Conservation (phyloP, 2,113 vertebrate genomes). For the Illadopsis cleaveri region DNA sequence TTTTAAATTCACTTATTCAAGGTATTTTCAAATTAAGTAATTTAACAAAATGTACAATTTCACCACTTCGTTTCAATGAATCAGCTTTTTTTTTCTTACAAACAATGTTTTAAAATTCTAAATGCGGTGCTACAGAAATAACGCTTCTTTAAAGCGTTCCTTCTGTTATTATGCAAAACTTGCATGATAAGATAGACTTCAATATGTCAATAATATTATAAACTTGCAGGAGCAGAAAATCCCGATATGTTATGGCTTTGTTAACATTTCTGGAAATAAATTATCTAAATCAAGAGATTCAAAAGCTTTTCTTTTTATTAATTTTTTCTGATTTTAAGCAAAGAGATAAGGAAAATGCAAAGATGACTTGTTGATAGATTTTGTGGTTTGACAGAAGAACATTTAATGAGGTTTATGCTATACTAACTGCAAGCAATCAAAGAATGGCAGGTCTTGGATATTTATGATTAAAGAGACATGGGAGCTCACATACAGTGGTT, state of each 20-base stretch:
- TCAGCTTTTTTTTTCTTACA: background rate
- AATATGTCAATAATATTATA: background rate
- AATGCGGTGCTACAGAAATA: background rate
- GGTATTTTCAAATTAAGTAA: background rate
- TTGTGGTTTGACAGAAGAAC: background rate
- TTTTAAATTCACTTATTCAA: background rate
- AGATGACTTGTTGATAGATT: background rate
- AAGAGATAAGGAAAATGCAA: background rate
- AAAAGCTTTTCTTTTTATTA: background rate
- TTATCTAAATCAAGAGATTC: background rate
- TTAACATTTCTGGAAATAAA: background rate
- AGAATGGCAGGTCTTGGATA: background rate
- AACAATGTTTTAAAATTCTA: background rate
- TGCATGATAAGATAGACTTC: background rate
- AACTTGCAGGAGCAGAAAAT: background rate
- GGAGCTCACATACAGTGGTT: rapidly evolving
- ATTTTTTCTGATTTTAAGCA: background rate
- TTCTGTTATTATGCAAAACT: background rate
- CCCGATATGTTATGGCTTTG: background rate
- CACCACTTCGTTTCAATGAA: background rate
- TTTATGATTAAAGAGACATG: background rate
- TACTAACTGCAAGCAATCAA: background rate
- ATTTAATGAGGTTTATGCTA: background rate
- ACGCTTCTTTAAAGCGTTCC: background rate
- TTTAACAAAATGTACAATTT: background rate